A percentile compares a stretch with the other conserved stretches of the same genome.
Evolutionary conservation across 2,113 vertebrate species (phyloP).

Genomic region (Bubo blakistoni): DNA sequence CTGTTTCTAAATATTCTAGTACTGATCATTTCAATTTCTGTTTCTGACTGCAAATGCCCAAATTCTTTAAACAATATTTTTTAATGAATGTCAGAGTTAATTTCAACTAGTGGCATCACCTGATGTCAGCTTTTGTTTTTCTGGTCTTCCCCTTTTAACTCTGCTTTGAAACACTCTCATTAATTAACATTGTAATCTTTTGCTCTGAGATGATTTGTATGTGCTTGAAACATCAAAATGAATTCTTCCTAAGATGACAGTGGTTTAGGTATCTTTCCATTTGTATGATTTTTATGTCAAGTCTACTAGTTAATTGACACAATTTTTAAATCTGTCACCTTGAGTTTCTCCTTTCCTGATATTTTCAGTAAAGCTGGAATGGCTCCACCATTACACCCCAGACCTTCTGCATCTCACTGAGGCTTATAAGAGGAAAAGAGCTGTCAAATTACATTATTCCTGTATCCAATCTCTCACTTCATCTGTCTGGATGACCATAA

Average conservation of each 20-base stretch:
- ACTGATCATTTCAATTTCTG: neutral
- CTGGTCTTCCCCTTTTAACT: neutral
- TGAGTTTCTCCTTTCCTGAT: neutral
- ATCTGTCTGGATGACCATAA: constrained; percentile 32
- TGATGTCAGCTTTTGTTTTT: neutral
- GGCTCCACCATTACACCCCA: neutral
- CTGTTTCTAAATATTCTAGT: neutral
- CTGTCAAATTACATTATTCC: constrained; percentile 47
- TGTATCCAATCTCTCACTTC: constrained; percentile 14
- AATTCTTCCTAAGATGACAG: neutral
- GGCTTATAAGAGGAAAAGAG: constrained; percentile 22
- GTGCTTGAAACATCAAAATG: constrained; percentile 30
- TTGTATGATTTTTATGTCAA: constrained; percentile 42
- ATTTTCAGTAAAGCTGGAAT: constrained; percentile 16
- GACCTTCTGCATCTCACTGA: neutral
- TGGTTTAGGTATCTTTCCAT: constrained; percentile 11
- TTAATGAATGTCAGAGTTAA: neutral
- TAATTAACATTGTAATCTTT: constrained; percentile 47
- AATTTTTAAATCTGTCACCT: constrained; percentile 47
- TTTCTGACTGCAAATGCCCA: neutral
- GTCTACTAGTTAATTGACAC: constrained; percentile 35
- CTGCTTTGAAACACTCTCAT: constrained; percentile 25
- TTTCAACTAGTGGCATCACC: neutral
- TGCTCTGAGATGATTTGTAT: neutral
- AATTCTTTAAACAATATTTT: neutral